Evolutionary conservation across 2,113 vertebrate genomes (phyloP).

Genomic region (Alligator mississippiensis): DNA sequence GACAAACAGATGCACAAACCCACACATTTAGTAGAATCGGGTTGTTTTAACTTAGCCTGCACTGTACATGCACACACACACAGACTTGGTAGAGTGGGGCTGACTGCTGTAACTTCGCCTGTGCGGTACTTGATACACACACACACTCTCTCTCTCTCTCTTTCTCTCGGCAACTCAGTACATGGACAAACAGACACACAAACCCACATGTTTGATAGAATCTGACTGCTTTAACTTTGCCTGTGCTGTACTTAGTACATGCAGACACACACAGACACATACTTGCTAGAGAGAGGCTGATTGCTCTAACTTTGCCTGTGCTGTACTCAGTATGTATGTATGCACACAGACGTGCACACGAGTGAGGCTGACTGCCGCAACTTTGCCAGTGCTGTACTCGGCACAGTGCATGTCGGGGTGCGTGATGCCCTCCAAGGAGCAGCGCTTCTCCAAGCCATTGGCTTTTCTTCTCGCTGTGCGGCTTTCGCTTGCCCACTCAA

Average conservation of each 20-base stretch:
- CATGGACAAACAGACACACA: too few relatives aligned
- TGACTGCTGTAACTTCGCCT: not conserved
- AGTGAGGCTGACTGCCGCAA: not conserved
- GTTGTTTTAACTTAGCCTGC: too few relatives aligned
- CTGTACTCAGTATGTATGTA: not conserved
- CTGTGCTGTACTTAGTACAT: not conserved
- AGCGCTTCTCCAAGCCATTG: not conserved
- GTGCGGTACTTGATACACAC: not conserved
- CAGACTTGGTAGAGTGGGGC: not conserved
- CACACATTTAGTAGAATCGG: too few relatives aligned
- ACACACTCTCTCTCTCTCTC: too few relatives aligned
- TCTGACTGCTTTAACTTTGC: too few relatives aligned
- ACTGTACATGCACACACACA: too few relatives aligned
- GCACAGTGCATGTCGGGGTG: not conserved
- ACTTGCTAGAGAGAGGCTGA: not conserved
- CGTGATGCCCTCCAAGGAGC: not conserved
- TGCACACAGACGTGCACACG: too few relatives aligned
- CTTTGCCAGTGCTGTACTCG: slow-evolving; percentile 7
- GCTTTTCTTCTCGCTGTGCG: slow-evolving; percentile 31
- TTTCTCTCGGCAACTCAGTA: not conserved
- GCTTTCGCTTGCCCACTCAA: slow-evolving; percentile 25
- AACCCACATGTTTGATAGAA: too few relatives aligned
- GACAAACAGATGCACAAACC: too few relatives aligned
- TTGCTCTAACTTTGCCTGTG: not conserved
- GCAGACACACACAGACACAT: not conserved